Conservation (phyloP, 2,113 vertebrate species). For the Solea senegalensis region DNA sequence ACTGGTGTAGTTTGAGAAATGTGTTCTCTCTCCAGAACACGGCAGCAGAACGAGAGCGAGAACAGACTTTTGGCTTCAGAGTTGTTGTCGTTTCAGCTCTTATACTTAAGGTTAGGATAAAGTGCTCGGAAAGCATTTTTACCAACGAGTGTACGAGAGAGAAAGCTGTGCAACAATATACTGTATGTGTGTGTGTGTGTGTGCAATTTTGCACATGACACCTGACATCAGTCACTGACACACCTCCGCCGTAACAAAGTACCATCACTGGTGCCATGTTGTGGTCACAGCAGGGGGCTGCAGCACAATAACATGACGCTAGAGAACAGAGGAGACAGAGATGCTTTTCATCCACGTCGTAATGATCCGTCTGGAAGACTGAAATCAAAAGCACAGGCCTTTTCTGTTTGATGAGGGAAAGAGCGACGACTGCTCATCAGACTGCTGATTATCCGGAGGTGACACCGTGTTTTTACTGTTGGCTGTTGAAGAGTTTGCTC, state of each 20-base stretch:
- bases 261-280: background rate
- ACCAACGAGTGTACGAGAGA: too few relatives aligned
- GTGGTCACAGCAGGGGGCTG: background rate
- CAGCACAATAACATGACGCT: background rate
- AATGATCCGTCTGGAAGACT: background rate
- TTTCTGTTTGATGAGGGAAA: background rate
- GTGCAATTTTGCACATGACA: constrained; percentile 38
- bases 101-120: too few relatives aligned
- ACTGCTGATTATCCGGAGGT: background rate
- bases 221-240: constrained; percentile 44
- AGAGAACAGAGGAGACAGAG: background rate
- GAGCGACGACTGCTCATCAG: background rate
- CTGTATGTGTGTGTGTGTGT: constrained; percentile 4
- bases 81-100: too few relatives aligned
- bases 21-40: too few relatives aligned
- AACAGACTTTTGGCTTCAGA: too few relatives aligned
- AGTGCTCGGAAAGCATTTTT: too few relatives aligned
- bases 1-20: too few relatives aligned
- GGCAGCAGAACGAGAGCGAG: too few relatives aligned
- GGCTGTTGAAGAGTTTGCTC: background rate
- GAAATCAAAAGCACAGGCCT: background rate
- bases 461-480: too few relatives aligned
- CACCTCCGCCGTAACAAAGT: constrained; percentile 14
- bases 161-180: too few relatives aligned
- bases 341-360: background rate